These are phyloP conservation scores for Perccottus glenii DNA, from an alignment of 2,113 vertebrate genomes.

Conservation along the genomic window DNA sequence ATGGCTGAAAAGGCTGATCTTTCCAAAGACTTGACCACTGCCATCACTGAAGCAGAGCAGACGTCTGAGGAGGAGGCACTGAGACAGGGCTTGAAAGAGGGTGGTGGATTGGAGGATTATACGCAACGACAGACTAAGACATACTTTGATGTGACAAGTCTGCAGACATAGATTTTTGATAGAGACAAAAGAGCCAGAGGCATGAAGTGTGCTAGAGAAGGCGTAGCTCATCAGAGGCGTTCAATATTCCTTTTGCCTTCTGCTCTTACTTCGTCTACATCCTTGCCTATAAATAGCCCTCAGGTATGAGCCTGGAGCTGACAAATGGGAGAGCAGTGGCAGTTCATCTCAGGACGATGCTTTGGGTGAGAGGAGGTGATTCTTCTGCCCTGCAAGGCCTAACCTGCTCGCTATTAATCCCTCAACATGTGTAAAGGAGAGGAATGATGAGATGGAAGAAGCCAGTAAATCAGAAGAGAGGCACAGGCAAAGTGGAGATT, in stretches of 20 bases:
- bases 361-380: constrained; percentile 52
- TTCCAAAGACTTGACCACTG: constrained; percentile 40
- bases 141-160: constrained; percentile 25
- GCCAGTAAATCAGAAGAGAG: constrained; percentile 35
- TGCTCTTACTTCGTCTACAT: constrained; percentile 23
- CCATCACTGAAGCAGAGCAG: constrained; percentile 23
- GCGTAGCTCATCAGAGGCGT: constrained; percentile 15
- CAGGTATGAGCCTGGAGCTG: constrained; percentile 50
- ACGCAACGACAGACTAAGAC: constrained; percentile 26
- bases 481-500: constrained; percentile 3
- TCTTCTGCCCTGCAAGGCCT: constrained; percentile 32
- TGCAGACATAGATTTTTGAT: constrained; percentile 24
- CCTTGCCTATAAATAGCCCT: constrained; percentile 48
- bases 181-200: constrained; percentile 24
- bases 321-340: constrained; percentile 45
- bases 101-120: constrained; percentile 18
- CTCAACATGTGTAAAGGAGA: constrained; percentile 42
- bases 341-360: constrained; percentile 62
- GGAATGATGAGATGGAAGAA: constrained; percentile 37
- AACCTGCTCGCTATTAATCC: constrained; percentile 60
- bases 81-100: constrained; percentile 3
- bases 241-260: constrained; percentile 30
- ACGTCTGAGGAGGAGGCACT: constrained; percentile 53
- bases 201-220: constrained; percentile 10
- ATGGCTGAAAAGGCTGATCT: constrained; percentile 18